These are phyloP conservation scores for Pampus argenteus DNA, from an alignment of 2,797 vertebrate genomes.

Conservation along the genomic window DNA sequence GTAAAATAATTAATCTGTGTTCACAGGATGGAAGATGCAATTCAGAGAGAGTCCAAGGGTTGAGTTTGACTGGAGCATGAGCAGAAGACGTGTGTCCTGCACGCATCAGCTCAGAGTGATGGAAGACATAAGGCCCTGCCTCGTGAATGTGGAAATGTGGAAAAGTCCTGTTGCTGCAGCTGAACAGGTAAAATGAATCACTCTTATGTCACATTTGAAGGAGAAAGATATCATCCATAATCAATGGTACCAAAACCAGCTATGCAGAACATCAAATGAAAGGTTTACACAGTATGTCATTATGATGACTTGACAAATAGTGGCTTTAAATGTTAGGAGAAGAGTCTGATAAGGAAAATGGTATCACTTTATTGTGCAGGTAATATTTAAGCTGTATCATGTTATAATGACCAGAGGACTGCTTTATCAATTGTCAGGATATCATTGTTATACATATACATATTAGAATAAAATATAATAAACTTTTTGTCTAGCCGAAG, in stretches of 20 bases:
- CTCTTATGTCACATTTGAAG: background rate
- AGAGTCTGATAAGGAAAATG: background rate
- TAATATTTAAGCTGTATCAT: background rate
- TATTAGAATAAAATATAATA: too few relatives aligned
- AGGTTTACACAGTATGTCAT: background rate
- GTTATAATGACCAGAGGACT: background rate
- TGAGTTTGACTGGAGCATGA: background rate
- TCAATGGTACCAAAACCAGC: background rate
- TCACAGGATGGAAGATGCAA: background rate
- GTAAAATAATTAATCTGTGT: background rate
- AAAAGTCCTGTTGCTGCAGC: background rate
- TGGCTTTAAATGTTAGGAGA: background rate
- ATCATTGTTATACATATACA: slow-evolving; percentile 1
- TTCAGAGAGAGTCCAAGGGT: background rate
- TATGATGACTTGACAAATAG: background rate
- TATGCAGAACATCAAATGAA: background rate
- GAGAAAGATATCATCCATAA: background rate
- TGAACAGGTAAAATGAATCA: background rate
- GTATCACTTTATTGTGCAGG: background rate
- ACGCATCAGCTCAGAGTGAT: background rate
- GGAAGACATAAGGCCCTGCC: background rate
- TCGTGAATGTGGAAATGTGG: background rate
- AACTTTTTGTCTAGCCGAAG: too few relatives aligned
- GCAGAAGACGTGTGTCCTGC: background rate
- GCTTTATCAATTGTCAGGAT: background rate